These are phyloP conservation scores for Setophaga kirtlandii DNA, from an alignment of 2,113 vertebrate species.

Conservation along the genomic window DNA sequence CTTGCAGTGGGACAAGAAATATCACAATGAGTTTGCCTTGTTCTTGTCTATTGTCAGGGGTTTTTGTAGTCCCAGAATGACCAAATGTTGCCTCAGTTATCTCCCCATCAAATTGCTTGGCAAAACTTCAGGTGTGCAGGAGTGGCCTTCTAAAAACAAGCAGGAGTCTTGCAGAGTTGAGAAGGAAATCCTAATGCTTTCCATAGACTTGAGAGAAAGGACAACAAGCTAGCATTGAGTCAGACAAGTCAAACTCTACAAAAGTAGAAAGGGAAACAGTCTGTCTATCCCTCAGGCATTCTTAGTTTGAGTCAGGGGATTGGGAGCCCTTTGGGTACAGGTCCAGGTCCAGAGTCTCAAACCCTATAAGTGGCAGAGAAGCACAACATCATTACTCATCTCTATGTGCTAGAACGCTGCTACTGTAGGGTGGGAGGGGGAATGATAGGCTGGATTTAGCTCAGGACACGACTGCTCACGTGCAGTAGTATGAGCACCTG, in stretches of 20 bases:
- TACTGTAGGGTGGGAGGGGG: background rate
- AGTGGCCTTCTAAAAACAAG: background rate
- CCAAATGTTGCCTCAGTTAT: background rate
- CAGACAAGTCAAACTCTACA: background rate
- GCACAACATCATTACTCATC: background rate
- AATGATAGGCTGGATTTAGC: background rate
- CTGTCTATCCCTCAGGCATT: background rate
- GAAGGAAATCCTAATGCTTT: background rate
- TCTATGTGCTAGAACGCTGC: fast-evolving
- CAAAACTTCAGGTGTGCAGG: background rate
- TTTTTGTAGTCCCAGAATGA: background rate
- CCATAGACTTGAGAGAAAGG: background rate
- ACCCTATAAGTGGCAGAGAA: fast-evolving
- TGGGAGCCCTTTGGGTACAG: background rate
- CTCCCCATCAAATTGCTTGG: background rate
- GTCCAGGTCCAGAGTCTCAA: background rate
- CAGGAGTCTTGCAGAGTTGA: background rate
- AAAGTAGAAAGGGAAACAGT: background rate
- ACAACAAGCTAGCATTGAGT: fast-evolving
- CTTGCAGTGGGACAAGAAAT: background rate
- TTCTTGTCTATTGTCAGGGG: background rate
- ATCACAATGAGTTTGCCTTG: background rate
- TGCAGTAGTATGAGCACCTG: background rate
- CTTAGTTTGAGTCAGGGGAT: background rate
- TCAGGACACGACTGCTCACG: background rate